phyloP scores from a whole-genome alignment of 2,888 invertebrate genomes.

The Nomada fabriciana region DNA sequence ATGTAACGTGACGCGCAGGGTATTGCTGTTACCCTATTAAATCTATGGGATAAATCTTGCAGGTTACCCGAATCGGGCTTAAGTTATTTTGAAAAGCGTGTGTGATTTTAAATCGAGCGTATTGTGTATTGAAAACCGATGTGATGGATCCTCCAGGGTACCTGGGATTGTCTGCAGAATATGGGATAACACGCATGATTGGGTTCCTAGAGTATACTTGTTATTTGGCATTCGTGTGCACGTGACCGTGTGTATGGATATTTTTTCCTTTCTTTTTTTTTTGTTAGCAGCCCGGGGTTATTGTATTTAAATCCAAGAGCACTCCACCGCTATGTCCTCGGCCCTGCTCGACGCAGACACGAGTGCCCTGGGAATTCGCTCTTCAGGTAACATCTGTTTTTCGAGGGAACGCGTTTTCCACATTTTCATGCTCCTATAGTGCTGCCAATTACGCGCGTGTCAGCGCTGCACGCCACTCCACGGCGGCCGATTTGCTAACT shows the following conservation, averaged over 20 bases:
- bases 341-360: conserved; percentile 59
- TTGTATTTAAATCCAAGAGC: conserved; percentile 75
- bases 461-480: conserved; percentile 15
- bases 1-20: too few relatives aligned
- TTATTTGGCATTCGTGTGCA: conserved; percentile 63
- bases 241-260: conserved; percentile 33
- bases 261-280: conserved; percentile 51
- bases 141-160: conserved; percentile 42
- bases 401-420: conserved; percentile 57
- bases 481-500: too few relatives aligned
- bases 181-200: conserved; percentile 67
- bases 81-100: too few relatives aligned
- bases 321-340: conserved; percentile 62
- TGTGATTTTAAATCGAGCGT: too few relatives aligned
- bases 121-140: conserved; percentile 8
- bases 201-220: conserved; percentile 65
- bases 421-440: conserved; percentile 49
- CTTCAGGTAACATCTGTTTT: conserved; percentile 75
- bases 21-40: too few relatives aligned
- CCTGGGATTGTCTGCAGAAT: conserved; percentile 50
- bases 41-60: too few relatives aligned
- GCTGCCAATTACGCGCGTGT: conserved; percentile 65
- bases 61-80: too few relatives aligned
- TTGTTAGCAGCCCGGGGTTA: conserved; percentile 73
- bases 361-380: conserved; percentile 73